Evolutionary conservation across 2,888 invertebrate genomes (phyloP).

Genomic region (Ligdia adustata): DNA sequence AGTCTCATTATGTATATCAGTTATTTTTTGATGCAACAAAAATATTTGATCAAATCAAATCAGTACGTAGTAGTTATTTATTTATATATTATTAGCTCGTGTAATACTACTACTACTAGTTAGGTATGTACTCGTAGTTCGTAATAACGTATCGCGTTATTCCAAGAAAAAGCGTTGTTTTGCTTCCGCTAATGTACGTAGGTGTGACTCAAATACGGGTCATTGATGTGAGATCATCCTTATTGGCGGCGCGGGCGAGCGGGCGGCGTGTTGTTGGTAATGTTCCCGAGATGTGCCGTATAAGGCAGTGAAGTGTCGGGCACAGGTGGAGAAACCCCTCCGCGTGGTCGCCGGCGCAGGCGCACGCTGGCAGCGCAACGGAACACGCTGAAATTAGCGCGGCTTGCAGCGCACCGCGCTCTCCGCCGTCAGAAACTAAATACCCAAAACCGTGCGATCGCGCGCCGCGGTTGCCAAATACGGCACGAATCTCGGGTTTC

Average conservation of each 20-base stretch:
- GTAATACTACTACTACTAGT: too few species aligned
- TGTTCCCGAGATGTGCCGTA: slow-evolving; percentile 22
- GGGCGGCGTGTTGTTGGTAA: slow-evolving; percentile 17
- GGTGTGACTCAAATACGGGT: slow-evolving; percentile 29
- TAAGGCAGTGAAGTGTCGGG: slow-evolving; percentile 20
- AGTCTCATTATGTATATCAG: too few species aligned
- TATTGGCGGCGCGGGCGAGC: slow-evolving; percentile 10
- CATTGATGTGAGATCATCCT: slow-evolving; percentile 31
- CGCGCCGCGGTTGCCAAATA: slow-evolving; percentile 75
- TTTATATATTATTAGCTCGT: too few species aligned
- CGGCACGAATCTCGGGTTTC: slow-evolving; percentile 82
- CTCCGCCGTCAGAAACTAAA: slow-evolving; percentile 67
- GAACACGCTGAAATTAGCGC: slow-evolving; percentile 62
- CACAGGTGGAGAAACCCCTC: too few species aligned
- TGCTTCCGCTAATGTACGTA: slow-evolving; percentile 6
- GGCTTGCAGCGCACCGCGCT: slow-evolving; percentile 45
- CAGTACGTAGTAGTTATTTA: too few species aligned
- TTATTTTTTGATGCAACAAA: too few species aligned
- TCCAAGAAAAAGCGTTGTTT: slow-evolving; percentile 10
- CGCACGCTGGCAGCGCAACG: slow-evolving; percentile 51
- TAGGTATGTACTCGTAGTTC: too few species aligned
- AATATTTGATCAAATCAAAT: too few species aligned
- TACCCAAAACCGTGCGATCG: slow-evolving; percentile 74
- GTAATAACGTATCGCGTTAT: not conserved
- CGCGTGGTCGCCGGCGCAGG: slow-evolving; percentile 40